A percentile compares a stretch with the other conserved stretches of the same genome.
Conservation (phyloP, 2,113 vertebrate species). For the Abramis brama region DNA sequence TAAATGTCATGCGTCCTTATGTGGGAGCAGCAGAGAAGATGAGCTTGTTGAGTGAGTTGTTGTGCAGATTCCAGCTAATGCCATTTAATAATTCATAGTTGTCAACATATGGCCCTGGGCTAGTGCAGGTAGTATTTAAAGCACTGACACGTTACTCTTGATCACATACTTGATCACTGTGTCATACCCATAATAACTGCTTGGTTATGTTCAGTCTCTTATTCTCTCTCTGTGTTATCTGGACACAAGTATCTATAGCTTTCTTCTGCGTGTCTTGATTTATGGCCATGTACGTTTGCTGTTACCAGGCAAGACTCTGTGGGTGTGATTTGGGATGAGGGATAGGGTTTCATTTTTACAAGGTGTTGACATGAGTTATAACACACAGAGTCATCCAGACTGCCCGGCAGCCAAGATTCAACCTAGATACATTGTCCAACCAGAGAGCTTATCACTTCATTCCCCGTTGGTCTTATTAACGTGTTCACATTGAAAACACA, state of each 20-base stretch:
- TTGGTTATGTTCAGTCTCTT: background rate
- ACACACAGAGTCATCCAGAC: constrained; percentile 20
- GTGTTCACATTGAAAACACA: background rate
- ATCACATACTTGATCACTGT: background rate
- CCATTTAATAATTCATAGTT: constrained; percentile 13
- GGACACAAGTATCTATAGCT: background rate
- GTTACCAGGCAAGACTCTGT: constrained; percentile 16
- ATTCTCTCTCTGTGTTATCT: background rate
- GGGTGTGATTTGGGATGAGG: background rate
- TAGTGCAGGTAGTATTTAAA: constrained; percentile 51
- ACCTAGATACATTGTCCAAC: constrained; percentile 21
- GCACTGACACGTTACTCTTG: background rate
- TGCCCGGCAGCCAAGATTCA: constrained; percentile 40
- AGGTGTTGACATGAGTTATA: constrained; percentile 41
- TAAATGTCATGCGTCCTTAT: constrained; percentile 28
- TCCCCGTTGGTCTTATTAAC: background rate
- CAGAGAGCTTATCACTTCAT: constrained; percentile 35
- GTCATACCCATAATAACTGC: background rate
- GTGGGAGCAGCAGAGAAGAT: background rate
- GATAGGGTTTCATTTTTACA: constrained; percentile 33
- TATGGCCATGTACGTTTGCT: constrained; percentile 23
- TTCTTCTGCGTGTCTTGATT: constrained; percentile 1
- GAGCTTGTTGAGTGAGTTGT: constrained; percentile 33
- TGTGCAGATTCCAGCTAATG: constrained; percentile 6
- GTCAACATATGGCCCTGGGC: constrained; percentile 16